phyloP scores from a whole-genome alignment of 1,140 invertebrate species.

The Tetramorium alpestre region DNA sequence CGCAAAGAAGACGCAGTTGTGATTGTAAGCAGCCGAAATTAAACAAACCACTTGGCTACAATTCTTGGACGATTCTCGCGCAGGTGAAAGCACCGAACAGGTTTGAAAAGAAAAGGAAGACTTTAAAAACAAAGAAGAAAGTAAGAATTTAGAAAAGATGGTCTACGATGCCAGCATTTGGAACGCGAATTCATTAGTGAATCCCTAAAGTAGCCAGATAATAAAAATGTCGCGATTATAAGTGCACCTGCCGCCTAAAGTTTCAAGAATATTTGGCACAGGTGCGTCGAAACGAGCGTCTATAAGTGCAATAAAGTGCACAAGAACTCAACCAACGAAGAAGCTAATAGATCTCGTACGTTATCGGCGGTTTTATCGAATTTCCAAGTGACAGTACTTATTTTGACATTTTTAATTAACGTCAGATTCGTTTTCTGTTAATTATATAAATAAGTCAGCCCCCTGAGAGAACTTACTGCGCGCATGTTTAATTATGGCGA shows the following conservation, averaged over 20 bases:
- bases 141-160: slow-evolving; percentile 26
- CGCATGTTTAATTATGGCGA: background rate
- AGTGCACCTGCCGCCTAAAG: slow-evolving; percentile 46
- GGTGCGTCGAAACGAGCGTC: slow-evolving; percentile 8
- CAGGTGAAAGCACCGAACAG: slow-evolving; percentile 11
- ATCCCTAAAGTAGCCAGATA: slow-evolving; percentile 10
- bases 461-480: background rate
- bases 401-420: background rate
- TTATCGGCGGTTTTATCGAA: background rate
- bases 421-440: background rate
- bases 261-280: slow-evolving; percentile 46
- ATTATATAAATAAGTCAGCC: slow-evolving; percentile 13
- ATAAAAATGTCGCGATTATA: slow-evolving; percentile 24
- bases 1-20: background rate
- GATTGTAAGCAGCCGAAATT: background rate
- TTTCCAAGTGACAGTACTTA: background rate
- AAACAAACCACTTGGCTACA: background rate
- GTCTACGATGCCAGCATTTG: slow-evolving; percentile 13
- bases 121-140: background rate
- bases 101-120: background rate
- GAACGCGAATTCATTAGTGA: slow-evolving; percentile 47
- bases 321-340: background rate
- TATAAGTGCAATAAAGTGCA: slow-evolving; percentile 36
- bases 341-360: background rate
- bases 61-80: background rate